Conservation (phyloP, 2,888 invertebrate species). For the Nemurella pictetii region DNA sequence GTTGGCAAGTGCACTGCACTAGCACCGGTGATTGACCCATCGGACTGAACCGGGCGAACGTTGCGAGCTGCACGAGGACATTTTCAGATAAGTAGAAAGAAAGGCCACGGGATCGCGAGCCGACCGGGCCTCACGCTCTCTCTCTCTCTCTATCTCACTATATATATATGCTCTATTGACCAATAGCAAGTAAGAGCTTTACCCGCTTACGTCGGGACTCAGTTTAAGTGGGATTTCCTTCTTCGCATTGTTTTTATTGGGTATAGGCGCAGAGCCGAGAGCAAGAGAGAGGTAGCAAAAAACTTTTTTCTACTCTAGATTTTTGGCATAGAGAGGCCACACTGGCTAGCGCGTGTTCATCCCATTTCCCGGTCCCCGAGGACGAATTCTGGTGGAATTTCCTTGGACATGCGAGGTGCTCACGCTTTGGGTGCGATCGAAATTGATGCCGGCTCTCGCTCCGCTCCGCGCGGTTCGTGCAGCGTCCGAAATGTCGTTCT, state of each 20-base stretch:
- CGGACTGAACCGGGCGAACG: not conserved
- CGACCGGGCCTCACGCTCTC: not conserved
- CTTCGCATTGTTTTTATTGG: conserved; percentile 38
- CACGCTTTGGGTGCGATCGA: not conserved
- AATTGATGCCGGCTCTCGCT: not conserved
- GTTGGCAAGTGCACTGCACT: not conserved
- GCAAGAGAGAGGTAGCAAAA: conserved; percentile 16
- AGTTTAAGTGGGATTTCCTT: conserved; percentile 35
- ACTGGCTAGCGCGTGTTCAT: conserved; percentile 24
- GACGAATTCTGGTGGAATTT: conserved; percentile 19
- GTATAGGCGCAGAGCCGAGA: conserved; percentile 20
- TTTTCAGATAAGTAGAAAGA: not conserved
- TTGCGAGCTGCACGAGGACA: not conserved
- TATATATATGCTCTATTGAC: conserved; percentile 2
- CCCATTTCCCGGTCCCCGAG: conserved; percentile 11
- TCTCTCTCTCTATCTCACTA: no score
- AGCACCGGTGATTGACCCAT: not conserved
- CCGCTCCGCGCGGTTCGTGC: not conserved
- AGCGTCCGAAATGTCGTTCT: not conserved
- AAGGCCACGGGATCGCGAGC: not conserved
- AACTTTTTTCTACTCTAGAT: conserved; percentile 33
- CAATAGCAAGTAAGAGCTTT: conserved; percentile 22
- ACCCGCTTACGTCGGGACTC: conserved; percentile 27
- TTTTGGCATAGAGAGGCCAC: not conserved
- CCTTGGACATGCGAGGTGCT: not conserved